Evolutionary conservation across 1,140 invertebrate species (phyloP), one percentile per base, ranked within the genome.

Genomic region (Gryllus bimaculatus): DNA sequence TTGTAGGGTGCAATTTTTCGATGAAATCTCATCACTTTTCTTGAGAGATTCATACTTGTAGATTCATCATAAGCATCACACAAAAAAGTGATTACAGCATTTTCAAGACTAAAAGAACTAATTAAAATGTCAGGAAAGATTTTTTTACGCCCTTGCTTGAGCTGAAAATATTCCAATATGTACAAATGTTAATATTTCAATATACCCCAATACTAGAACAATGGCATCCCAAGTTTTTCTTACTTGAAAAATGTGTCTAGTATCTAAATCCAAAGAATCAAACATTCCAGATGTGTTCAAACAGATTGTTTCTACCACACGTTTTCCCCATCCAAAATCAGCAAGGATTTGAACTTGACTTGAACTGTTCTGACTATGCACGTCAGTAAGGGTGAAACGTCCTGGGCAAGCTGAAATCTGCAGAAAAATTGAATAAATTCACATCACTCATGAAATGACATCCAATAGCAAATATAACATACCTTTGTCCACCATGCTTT

Each of bases 401-500:
- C 90, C 90, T 49, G 91, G 91, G 82, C 89, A 89, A n/a, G 89
- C 88, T 78, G 91, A 91, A 84, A 90, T 89, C 88, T 92, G 85
- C 82, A 88, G 86, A 82, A 6, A 78, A 8, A 18, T 10, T 8
- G 3, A 76, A 76, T 8, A 47, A 76, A 13, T 39, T 39, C 26
- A 39, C 5, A 39, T 39, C 5, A 39, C 26, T 39, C 5, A 5
- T 39, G 26, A 39, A 39, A 39, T 39, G 26, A 39, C 5, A 39
- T 39, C 26, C 5, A 5, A 66, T 66, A 13, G 54, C 54, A 66
- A 54, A 0, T 3, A 66, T 66, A 66, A 10, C 81, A 89, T 87
- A 88, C 89, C 85, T 90, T 92, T 83, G 91, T 90, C 93, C 93
- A 95, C 93, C 93, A 95, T 80, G 92, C 90, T 84, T 92, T 93